Evolutionary conservation across 2,113 vertebrate species (phyloP).

Genomic region (Numenius arquata): DNA sequence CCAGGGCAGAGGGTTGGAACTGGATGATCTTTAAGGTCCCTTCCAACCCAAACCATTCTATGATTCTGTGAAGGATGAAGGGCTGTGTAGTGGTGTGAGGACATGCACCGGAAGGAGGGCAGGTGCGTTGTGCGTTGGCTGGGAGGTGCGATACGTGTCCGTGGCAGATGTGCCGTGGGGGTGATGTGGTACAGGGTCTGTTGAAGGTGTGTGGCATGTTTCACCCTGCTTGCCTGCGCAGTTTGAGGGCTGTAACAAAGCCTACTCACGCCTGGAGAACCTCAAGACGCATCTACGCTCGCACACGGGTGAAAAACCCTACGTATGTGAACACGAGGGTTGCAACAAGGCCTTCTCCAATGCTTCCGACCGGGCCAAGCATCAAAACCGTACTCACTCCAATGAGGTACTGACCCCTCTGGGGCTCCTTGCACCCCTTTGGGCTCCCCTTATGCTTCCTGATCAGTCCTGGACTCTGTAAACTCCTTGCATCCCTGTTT

Average conservation of each 20-base stretch:
- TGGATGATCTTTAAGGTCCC: no score
- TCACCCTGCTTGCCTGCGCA: conserved; percentile 7
- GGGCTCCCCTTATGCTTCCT: rapidly evolving
- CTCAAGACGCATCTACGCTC: conserved; percentile 96
- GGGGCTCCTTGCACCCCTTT: not conserved
- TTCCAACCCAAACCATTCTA: no score
- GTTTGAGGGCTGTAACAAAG: conserved; percentile 99
- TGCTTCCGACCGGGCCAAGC: conserved; percentile 94
- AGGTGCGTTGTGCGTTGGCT: rapidly evolving
- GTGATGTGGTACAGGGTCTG: rapidly evolving
- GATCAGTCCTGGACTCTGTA: rapidly evolving
- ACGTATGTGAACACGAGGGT: conserved; percentile 95
- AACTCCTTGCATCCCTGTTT: not conserved
- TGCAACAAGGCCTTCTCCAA: conserved; percentile 99
- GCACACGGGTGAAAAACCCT: conserved; percentile 95
- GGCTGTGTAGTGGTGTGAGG: not conserved
- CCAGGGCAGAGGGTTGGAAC: no score
- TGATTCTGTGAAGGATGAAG: no score
- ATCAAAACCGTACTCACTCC: conserved; percentile 96
- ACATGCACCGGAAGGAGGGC: not conserved
- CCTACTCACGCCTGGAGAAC: conserved; percentile 97
- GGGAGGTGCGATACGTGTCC: not conserved
- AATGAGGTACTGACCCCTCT: conserved; percentile 82
- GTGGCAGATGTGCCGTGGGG: rapidly evolving
- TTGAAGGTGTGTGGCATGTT: not conserved